Evolutionary conservation across 2,113 vertebrate genomes (phyloP), one percentile per base, ranked within the genome.

Genomic region (Lophius piscatorius): DNA sequence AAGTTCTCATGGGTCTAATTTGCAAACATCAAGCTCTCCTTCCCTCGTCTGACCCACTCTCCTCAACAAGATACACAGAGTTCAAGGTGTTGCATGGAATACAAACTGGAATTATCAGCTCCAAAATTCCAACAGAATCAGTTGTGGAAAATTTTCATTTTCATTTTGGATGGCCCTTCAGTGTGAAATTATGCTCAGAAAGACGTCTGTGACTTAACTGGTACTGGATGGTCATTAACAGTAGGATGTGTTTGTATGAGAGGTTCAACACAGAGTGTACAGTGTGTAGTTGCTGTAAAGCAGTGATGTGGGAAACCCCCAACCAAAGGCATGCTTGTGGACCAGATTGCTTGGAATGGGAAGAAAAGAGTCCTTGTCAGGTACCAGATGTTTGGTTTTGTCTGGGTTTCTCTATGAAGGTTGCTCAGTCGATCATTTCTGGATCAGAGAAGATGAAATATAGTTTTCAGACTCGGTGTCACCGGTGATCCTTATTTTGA

Each of bases 231-330:
- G 48, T 11, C 20, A 21, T 8, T 36, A n/a, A n/a, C n/a, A n/a
- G n/a, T n/a, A n/a, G n/a, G n/a, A 21, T n/a, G 9, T 13, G 10
- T 18, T 12, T 45, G 20, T 48, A 21, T 48, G 28, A 11, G 47
- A 28, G 23, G 54, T 17, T 41, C 40, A 40, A 29, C 22, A 9
- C 38, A 16, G 38, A 2, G 16, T 17, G 2, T 55, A 20, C 1
- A 54, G 29, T 72, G 60, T 60, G 50, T 39, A 61, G 45, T 58
- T 78, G 23, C n/a, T n/a, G n/a, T 41, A 5, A 45, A 35, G 60
- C 39, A 23, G 44, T 51, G 4, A n/a, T n/a, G n/a, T n/a, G n/a
- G n/a, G n/a, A n/a, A 41, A 26, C 52, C 42, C 41, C 40, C 42
- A 40, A 21, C 62, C 47, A 38, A 34, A 58, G 48, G 28, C 21